A percentile compares a stretch with the other conserved stretches of the same genome.
Evolutionary conservation across 2,113 vertebrate genomes (phyloP).

Genomic region (Pachyramphus minor): DNA sequence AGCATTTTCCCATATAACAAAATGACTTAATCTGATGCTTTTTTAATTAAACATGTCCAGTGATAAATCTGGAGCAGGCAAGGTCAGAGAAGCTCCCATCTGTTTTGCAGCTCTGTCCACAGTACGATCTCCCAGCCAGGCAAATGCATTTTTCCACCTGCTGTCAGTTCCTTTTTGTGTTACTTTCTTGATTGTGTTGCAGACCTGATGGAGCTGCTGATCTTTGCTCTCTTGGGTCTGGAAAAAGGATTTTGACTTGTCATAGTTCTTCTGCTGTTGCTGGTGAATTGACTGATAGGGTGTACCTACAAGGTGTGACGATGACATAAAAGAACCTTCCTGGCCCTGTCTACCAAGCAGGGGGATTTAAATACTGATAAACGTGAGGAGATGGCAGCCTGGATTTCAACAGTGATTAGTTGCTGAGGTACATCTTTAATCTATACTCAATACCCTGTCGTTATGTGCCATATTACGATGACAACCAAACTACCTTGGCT

Average conservation of each 20-base stretch:
- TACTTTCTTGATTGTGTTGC: background rate
- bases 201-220: background rate
- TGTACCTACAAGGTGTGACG: background rate
- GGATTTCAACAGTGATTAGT: background rate
- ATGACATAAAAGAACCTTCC: background rate
- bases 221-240: background rate
- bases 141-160: background rate
- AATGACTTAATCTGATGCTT: constrained; percentile 29
- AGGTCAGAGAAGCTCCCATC: background rate
- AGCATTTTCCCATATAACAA: background rate
- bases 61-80: background rate
- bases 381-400: background rate
- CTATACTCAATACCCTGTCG: background rate
- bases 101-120: background rate
- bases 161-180: background rate
- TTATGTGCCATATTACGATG: accelerated
- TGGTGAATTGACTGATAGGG: background rate
- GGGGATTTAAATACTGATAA: background rate
- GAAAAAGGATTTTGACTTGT: background rate
- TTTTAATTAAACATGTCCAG: constrained; percentile 47
- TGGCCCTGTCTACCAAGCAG: background rate
- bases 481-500: accelerated
- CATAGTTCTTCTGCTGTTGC: background rate
- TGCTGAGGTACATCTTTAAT: background rate
- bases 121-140: background rate